Evolutionary conservation across 2,888 invertebrate genomes (phyloP).

Genomic region (Ganaspis brasiliensis): DNA sequence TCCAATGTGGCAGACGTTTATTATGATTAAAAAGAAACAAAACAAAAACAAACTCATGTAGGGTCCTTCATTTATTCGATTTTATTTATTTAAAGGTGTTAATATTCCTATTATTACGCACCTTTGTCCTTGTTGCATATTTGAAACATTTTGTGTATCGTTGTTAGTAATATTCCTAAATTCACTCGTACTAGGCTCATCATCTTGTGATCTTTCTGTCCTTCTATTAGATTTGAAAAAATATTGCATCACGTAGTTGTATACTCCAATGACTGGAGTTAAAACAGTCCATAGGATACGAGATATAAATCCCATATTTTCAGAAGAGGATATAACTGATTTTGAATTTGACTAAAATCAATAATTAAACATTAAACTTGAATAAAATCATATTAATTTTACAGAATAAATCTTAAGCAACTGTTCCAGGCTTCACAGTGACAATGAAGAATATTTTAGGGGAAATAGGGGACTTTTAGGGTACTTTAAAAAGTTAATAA

Average conservation of each 20-base stretch:
- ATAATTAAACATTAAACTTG: slow-evolving; percentile 37
- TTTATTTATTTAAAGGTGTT: no score
- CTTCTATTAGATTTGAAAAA: slow-evolving; percentile 75
- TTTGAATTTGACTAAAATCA: slow-evolving; percentile 65
- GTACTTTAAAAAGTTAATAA: no score
- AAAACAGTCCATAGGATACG: slow-evolving; percentile 84
- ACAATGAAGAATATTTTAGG: no score
- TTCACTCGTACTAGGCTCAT: slow-evolving; percentile 45
- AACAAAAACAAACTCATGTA: no score
- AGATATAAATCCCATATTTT: slow-evolving; percentile 81
- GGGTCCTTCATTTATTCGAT: no score
- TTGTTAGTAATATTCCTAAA: slow-evolving; percentile 29
- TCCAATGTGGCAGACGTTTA: no score
- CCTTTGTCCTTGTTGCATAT: slow-evolving; percentile 68
- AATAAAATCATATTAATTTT: not conserved
- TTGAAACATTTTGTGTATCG: slow-evolving; percentile 64
- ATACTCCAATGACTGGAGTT: slow-evolving; percentile 83
- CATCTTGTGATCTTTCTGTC: slow-evolving; percentile 16
- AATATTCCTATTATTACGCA: slow-evolving; percentile 63
- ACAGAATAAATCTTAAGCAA: no score
- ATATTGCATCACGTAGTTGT: slow-evolving; percentile 82
- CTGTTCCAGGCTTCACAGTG: no score
- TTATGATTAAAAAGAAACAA: no score
- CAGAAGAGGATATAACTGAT: slow-evolving; percentile 72
- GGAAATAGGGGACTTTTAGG: no score